Evolutionary conservation across 2,888 invertebrate species (phyloP).

Genomic region (Digitonthophagus gazella): DNA sequence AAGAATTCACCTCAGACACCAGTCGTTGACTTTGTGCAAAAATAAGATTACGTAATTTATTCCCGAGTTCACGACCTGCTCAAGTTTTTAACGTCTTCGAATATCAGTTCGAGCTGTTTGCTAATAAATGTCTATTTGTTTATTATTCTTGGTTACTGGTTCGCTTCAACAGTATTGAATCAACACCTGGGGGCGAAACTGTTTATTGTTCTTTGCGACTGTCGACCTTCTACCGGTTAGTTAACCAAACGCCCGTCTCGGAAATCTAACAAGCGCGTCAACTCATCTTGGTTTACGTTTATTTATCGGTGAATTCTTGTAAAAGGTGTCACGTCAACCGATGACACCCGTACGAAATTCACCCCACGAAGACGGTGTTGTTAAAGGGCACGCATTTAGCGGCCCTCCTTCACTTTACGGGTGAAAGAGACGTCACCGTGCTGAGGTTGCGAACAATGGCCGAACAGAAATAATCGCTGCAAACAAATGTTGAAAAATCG

Average conservation of each 20-base stretch:
- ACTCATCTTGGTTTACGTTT: not conserved
- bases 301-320: not conserved
- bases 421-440: slow-evolving; percentile 8
- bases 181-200: not conserved
- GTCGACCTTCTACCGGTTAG: not conserved
- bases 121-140: not conserved
- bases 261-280: not conserved
- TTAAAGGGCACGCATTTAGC: no score
- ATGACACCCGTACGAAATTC: not conserved
- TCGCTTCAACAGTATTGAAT: no score
- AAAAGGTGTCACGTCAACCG: not conserved
- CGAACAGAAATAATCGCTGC: slow-evolving; percentile 12
- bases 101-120: not conserved
- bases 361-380: not conserved
- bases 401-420: not conserved
- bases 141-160: not conserved
- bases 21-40: not conserved
- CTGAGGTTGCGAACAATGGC: slow-evolving; percentile 8
- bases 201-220: not conserved
- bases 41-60: not conserved
- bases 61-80: not conserved
- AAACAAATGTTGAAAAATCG: slow-evolving; percentile 12
- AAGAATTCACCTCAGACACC: not conserved
- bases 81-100: not conserved
- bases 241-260: not conserved